A percentile compares a stretch with the other conserved stretches of the same genome.
Conservation (phyloP, 2,113 vertebrate genomes). For the Todiramphus chloris region DNA sequence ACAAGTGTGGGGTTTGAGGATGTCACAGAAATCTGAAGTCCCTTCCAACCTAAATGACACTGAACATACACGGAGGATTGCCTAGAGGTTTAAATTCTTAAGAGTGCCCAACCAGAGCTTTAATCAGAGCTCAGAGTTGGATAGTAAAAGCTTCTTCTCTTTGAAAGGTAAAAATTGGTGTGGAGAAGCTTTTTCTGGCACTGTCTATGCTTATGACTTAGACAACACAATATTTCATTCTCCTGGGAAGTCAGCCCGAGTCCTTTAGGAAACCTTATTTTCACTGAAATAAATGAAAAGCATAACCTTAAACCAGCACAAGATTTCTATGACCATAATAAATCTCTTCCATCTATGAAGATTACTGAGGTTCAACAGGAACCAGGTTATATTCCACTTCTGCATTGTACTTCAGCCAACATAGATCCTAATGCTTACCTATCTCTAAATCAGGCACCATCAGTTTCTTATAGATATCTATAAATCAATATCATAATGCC, state of each 20-base stretch:
- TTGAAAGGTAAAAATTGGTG: background rate
- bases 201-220: background rate
- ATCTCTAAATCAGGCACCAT: background rate
- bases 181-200: background rate
- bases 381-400: background rate
- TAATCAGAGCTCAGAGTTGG: background rate
- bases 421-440: background rate
- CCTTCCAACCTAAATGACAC: background rate
- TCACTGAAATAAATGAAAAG: background rate
- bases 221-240: background rate
- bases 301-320: background rate
- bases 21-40: rapidly evolving
- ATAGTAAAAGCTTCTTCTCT: rapidly evolving
- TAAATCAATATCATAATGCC: background rate
- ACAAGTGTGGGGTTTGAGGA: background rate
- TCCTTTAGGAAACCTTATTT: background rate
- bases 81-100: background rate
- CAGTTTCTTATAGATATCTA: background rate
- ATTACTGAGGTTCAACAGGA: background rate
- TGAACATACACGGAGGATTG: background rate
- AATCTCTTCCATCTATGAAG: background rate
- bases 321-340: background rate
- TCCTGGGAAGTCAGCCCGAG: background rate
- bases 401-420: background rate
- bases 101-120: background rate